These are phyloP conservation scores for human DNA, from an alignment of 2,113 vertebrate species.

Conservation along the genomic window DNA sequence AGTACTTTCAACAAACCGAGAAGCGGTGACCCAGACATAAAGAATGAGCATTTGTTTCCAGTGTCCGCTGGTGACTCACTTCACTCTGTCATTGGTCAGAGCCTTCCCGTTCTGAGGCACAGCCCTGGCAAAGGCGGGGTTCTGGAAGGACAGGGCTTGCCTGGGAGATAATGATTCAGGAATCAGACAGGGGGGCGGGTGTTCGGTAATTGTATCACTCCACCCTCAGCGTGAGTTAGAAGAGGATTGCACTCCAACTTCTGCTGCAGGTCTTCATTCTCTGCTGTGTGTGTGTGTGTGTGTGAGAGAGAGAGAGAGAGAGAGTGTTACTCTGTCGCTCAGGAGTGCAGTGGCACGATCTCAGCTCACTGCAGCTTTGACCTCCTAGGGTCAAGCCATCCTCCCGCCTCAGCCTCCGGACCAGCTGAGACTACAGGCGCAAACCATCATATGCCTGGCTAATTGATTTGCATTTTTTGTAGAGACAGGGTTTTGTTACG, in stretches of 20 bases:
- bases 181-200: not conserved
- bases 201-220: rapidly evolving
- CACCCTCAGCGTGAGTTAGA: rapidly evolving
- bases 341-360: no score
- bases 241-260: not conserved
- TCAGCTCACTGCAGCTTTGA: no score
- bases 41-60: not conserved
- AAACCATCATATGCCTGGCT: no score
- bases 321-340: no score
- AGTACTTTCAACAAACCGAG: not conserved
- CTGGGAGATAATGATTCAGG: not conserved
- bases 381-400: no score
- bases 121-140: not conserved
- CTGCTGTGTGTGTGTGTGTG: not conserved
- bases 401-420: no score
- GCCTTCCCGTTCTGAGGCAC: not conserved
- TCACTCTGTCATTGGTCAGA: not conserved
- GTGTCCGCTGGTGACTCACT: not conserved
- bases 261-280: rapidly evolving
- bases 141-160: no score
- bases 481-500: no score
- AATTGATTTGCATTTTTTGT: no score
- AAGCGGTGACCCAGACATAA: not conserved
- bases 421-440: no score
- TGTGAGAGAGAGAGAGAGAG: no score